A percentile compares a stretch with the other conserved stretches of the same genome.
These are phyloP conservation scores for Luperina testacea DNA, from an alignment of 2,888 invertebrate genomes.

Conservation along the genomic window DNA sequence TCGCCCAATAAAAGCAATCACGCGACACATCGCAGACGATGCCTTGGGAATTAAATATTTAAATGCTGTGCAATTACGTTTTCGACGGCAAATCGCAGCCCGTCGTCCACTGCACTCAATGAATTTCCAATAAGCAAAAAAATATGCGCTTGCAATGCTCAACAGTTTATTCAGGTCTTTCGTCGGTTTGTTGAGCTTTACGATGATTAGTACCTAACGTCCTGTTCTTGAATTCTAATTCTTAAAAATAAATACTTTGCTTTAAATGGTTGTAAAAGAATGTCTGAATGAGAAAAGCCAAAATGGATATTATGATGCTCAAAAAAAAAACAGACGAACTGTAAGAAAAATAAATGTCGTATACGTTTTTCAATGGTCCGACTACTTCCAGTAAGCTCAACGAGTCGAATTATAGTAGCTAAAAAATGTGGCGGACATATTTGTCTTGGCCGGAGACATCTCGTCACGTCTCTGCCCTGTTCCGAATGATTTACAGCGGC, in stretches of 20 bases:
- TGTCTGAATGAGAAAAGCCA: constrained; percentile 33
- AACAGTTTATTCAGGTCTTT: constrained; percentile 15
- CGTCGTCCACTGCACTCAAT: constrained; percentile 76
- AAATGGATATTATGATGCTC: constrained; percentile 17
- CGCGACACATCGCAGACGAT: constrained; percentile 75
- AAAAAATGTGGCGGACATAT: constrained; percentile 86
- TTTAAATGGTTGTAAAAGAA: neutral
- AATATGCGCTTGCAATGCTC: constrained; percentile 49
- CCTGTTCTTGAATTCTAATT: neutral
- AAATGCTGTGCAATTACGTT: constrained; percentile 82
- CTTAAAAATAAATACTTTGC: neutral
- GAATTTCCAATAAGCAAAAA: constrained; percentile 82
- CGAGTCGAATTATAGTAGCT: constrained; percentile 83
- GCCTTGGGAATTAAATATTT: constrained; percentile 81
- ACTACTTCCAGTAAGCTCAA: constrained; percentile 78
- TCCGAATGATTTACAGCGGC: constrained; percentile 89
- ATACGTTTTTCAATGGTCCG: constrained; percentile 73
- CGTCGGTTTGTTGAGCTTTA: neutral
- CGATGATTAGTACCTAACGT: neutral
- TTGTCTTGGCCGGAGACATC: constrained; percentile 87
- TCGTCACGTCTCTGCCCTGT: constrained; percentile 87
- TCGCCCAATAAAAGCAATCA: constrained; percentile 77
- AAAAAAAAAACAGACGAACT: constrained; percentile 58
- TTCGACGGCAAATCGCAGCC: constrained; percentile 81
- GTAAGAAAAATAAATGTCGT: constrained; percentile 67